Evolutionary conservation across 2,797 vertebrate species (phyloP).

Genomic region (Antennarius maculatus): DNA sequence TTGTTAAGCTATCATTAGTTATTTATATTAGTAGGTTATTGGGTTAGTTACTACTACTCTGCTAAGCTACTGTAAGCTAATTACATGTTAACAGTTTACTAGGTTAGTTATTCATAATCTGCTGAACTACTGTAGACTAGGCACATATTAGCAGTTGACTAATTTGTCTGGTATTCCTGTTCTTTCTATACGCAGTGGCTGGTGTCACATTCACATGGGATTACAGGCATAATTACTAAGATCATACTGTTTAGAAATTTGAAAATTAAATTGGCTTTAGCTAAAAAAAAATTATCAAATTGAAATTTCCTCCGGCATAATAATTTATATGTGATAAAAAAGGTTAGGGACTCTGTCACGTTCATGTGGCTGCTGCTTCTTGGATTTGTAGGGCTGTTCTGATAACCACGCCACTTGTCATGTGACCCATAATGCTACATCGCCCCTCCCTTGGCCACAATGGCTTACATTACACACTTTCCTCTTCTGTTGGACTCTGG

Average conservation of each 20-base stretch:
- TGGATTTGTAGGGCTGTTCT: neutral
- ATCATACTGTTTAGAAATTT: neutral
- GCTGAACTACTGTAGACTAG: neutral
- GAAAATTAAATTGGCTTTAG: neutral
- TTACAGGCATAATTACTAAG: neutral
- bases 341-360: no score
- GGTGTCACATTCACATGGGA: neutral
- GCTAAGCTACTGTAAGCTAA: neutral
- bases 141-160: neutral
- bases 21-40: no score
- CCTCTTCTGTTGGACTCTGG: conserved; percentile 30
- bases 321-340: neutral
- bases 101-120: no score
- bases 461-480: conserved; percentile 31
- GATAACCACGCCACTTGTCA: neutral
- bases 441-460: conserved; percentile 5
- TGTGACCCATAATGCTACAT: neutral
- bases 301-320: neutral
- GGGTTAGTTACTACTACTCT: neutral
- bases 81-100: no score
- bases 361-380: no score
- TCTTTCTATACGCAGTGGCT: neutral
- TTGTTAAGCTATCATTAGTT: no score
- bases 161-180: neutral
- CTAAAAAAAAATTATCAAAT: neutral